These are phyloP conservation scores for Psilopogon haemacephalus DNA, from an alignment of 2,113 vertebrate genomes.

Conservation along the genomic window DNA sequence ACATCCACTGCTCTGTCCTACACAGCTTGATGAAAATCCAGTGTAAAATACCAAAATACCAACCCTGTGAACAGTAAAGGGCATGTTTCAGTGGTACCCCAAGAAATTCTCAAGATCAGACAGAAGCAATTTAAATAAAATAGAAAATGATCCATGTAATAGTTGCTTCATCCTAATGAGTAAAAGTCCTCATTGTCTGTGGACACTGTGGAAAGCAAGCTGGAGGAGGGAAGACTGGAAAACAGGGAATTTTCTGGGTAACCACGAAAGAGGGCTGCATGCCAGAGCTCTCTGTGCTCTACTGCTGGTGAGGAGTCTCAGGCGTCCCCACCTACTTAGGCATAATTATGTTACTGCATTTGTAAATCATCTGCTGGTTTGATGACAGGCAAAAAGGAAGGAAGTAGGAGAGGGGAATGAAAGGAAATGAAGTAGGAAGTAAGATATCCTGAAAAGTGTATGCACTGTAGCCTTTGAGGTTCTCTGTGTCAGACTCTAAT, in stretches of 20 bases:
- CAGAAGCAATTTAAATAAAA: background rate
- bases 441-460: background rate
- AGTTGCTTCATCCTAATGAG: background rate
- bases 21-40: background rate
- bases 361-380: background rate
- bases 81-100: background rate
- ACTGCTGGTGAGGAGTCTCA: accelerated
- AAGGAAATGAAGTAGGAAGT: slow-evolving; percentile 5
- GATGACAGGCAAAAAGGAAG: background rate
- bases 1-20: no score
- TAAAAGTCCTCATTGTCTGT: background rate
- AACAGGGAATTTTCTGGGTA: background rate
- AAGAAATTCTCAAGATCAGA: background rate
- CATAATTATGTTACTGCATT: background rate
- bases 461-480: background rate
- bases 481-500: background rate
- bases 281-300: background rate
- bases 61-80: background rate
- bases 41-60: background rate
- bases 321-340: background rate
- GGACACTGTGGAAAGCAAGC: background rate
- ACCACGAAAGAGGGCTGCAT: accelerated
- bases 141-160: background rate
- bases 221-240: background rate
- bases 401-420: background rate